Evolutionary conservation across 1,140 invertebrate species (phyloP), one percentile per base, ranked within the genome.

Genomic region (Hylaeus volcanicus): DNA sequence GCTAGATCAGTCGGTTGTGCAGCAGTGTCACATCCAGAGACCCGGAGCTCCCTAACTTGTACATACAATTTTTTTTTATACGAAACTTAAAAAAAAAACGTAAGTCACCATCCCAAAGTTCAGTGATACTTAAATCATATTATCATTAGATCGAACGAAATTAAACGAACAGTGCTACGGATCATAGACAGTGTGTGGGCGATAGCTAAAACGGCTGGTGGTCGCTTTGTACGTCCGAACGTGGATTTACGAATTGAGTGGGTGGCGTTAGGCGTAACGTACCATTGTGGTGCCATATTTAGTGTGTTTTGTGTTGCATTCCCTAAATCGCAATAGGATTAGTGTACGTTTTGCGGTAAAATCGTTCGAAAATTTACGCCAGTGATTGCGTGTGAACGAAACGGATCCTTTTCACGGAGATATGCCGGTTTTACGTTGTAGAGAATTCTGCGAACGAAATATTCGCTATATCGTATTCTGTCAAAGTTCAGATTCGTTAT

Each of bases 61-160:
- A 92, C 45, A 92, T 92, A 92, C 5, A 1, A 79, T 45, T 82
- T 78, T 87, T 88, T 90, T 92, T 91, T 89, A 89, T 84, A 56
- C 78, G 53, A 61, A 83, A 89, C 82, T 26, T 26, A 26, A 26
- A 26, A 26, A 15, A 63, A 88, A 89, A 89, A 91, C 80, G 91
- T 93, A 92, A 90, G 90, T 91, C 74, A 41, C 15, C 43, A n/a
- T 41, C 0, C 5, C 56, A 66, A 56, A 55, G 26, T 70, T 55
- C 53, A 80, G 79, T 80, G 79, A 75, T 75, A 66, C 51, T 45
- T 53, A 51, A 48, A 11, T 51, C 55, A 2, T 11, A 51, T 51
- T 9, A 26, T 48, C n/a, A 11, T 12, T 41, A 65, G n/a, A 8
- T 37, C 37, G 39, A 56, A 2, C 3, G 14, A 65, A 79, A 65